Evolutionary conservation across 2,888 invertebrate genomes (phyloP), one percentile per base, ranked within the genome.

Genomic region (Hypselothyrea guttata): DNA sequence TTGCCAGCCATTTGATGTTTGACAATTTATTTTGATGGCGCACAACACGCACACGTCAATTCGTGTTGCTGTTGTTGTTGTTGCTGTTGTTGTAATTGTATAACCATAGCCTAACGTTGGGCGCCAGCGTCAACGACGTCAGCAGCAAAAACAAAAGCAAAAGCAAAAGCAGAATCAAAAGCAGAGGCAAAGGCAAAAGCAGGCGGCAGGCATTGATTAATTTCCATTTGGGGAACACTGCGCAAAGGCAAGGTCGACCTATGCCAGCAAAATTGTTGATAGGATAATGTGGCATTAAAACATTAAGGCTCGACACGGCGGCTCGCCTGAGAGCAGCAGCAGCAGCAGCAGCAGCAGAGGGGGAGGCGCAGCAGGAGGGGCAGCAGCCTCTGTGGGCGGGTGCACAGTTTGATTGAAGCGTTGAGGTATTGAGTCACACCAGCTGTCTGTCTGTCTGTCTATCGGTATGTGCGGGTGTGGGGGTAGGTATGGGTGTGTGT

Each of bases 1-100:
- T 58, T 64, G 53, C 18, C 45, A 57, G 44, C 68, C 61, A 66
- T 64, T 77, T 68, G 77, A 84, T 74, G 71, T 73, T 84, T 84
- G 78, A 81, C 77, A 68, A 79, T 81, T 81, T 77, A 76, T 81
- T 79, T 84, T 81, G 78, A 81, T 84, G 68, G 74, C 62, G 41
- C 68, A 47, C 61, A 76, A 59, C 78, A 84, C 71, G 82, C 82
- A 84, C 74, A 60, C 59, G 64, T 51, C 48, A 61, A 62, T 62
- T 62, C 42, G 13, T 16, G 33, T 28, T 45, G 41, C 38, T 34
- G 34, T 44, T 51, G 22, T 28, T 46, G 64, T 41, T 65, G 44
- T 54, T 64, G 41, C 9, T 56, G 37, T 44, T 38, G 57, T 45
- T 63, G 53, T 55, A 37, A 41, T 46, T 61, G 51, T 51, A 46